phyloP scores from a whole-genome alignment of 2,113 vertebrate genomes.

The Pogonocichla stellata region DNA sequence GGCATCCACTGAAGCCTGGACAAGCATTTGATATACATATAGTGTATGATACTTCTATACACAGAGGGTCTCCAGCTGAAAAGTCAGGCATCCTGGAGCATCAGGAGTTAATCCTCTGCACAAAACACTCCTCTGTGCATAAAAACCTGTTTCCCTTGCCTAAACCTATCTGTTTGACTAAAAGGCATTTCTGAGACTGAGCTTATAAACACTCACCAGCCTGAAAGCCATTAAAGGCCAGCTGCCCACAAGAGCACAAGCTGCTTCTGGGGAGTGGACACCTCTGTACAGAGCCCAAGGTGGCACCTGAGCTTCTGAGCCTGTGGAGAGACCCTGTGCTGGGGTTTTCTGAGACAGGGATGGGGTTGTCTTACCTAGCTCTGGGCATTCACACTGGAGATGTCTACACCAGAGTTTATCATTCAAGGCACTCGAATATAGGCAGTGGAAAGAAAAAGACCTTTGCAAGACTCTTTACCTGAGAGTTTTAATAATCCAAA shows the following conservation, averaged over 20 bases:
- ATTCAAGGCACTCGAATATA: not conserved
- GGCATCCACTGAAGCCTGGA: not conserved
- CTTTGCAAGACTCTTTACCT: not conserved
- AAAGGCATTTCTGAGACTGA: not conserved
- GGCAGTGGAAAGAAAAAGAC: not conserved
- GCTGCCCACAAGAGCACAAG: not conserved
- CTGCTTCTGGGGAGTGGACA: not conserved
- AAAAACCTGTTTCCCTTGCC: not conserved
- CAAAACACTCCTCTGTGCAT: not conserved
- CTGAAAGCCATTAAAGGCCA: not conserved
- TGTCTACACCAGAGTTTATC: not conserved
- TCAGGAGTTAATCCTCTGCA: not conserved
- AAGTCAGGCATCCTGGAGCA: not conserved
- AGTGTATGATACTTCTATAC: not conserved
- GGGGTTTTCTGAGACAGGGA: not conserved
- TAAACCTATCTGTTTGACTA: not conserved
- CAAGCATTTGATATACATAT: not conserved
- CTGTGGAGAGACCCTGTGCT: accelerated
- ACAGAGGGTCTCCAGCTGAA: not conserved
- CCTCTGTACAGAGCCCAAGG: not conserved
- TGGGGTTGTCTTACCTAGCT: not conserved
- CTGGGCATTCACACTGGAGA: not conserved
- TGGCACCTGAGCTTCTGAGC: not conserved
- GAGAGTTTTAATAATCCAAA: not conserved
- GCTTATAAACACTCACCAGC: not conserved